Evolutionary conservation across 2,797 vertebrate genomes (phyloP), one percentile per base, ranked within the genome.

Genomic region (Semotilus atromaculatus): DNA sequence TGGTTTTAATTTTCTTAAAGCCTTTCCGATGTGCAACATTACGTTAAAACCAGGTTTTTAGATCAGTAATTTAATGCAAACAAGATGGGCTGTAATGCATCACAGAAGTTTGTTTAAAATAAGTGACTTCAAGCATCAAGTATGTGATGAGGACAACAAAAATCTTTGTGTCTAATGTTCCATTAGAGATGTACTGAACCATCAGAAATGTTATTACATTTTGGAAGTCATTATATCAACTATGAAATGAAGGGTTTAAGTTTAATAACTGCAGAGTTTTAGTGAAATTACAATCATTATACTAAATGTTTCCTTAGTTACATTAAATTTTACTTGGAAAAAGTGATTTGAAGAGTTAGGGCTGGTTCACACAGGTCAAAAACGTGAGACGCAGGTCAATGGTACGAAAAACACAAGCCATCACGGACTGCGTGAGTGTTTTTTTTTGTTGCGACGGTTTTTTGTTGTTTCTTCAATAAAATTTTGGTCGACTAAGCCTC

Each of bases 201-300:
- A 82, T 82, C 70, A 82, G 40, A 82, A 82, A 82, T 64, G 29
- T 51, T 82, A 82, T 82, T 82, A 64, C 55, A 26, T 64, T 64
- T 48, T 62, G 29, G 29, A 82, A 73, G 23, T 40, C 53, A 26
- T 21, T 51, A 58, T 60, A 81, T 81, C 64, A 64, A 26, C 38
- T 21, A 36, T 74, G 40, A 73, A 82, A 74, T 73, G 38, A 60
- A 72, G 80, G 80, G 29, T 43, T 73, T 48, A 48, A 34, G 38
- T 48, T 34, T n/a, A 73, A 38, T 36, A 82, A 73, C 34, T 58
- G 51, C 60, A 58, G 48, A 58, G 16, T 21, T 55, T 71, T 31
- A 10, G 7, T 82, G 53, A 43, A 82, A 82, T 82, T 55, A 26
- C 19, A 40, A 14, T 58, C 73, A 76, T 76, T 36, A 76, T 55